Evolutionary conservation across 30 jellyfish, hydroid and myxozoan species (phyloP).

Genomic region (Cassiopea andromeda): DNA sequence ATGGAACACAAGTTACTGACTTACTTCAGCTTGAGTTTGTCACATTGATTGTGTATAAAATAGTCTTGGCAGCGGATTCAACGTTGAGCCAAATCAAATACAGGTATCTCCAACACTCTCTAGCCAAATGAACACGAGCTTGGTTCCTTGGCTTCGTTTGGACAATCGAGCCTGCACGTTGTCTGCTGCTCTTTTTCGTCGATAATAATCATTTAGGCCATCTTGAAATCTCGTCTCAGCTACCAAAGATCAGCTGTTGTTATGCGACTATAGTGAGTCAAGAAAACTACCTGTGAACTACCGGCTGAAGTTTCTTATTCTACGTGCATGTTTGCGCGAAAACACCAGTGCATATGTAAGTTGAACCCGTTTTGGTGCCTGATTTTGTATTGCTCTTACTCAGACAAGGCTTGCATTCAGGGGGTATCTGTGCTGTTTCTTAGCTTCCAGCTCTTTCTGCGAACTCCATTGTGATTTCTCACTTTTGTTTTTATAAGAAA

Average conservation of each 20-base stretch:
- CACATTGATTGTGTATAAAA: too few relatives aligned
- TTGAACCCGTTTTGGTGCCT: neutral
- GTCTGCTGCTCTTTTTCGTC: neutral
- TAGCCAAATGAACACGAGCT: neutral
- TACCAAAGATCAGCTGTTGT: constrained; percentile 4
- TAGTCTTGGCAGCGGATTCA: too few relatives aligned
- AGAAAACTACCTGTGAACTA: neutral
- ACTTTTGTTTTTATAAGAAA: too few relatives aligned
- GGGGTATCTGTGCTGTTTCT: neutral
- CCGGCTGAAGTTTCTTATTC: neutral
- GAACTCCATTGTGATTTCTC: too few relatives aligned
- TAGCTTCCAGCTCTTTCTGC: neutral
- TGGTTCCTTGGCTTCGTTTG: neutral
- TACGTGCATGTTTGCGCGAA: constrained; percentile 17
- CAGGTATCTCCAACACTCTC: too few relatives aligned
- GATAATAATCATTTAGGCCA: neutral
- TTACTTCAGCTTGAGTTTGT: too few relatives aligned
- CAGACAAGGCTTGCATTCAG: neutral
- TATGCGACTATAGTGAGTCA: neutral
- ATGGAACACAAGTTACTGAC: too few relatives aligned
- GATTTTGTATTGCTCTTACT: neutral
- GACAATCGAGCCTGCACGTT: neutral
- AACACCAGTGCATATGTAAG: neutral
- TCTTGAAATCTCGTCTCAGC: neutral
- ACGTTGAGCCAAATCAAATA: too few relatives aligned